Conservation (phyloP, 2,797 vertebrate species). For the Pogoniulus pusillus region DNA sequence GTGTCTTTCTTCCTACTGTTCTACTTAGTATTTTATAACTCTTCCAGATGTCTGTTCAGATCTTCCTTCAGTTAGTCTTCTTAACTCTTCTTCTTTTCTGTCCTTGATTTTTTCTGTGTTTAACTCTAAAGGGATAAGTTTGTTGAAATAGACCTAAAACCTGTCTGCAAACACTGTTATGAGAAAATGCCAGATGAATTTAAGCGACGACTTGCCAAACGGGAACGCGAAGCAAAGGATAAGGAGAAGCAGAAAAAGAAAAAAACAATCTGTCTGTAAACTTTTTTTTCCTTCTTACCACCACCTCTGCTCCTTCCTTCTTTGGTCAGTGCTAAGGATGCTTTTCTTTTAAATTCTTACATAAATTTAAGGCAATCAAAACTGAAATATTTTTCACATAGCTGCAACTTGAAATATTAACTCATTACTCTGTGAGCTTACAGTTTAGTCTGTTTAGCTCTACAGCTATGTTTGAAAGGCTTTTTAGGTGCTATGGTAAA, state of each 20-base stretch:
- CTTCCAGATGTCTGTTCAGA: slow-evolving; percentile 23
- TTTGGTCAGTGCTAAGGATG: slow-evolving; percentile 84
- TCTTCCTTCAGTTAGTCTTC: slow-evolving; percentile 44
- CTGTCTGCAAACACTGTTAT: slow-evolving; percentile 98
- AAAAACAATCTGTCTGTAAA: slow-evolving; percentile 92
- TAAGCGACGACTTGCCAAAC: slow-evolving; percentile 90
- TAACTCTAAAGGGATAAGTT: slow-evolving; percentile 91
- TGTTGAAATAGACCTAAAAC: slow-evolving; percentile 98
- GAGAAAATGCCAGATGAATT: slow-evolving; percentile 96
- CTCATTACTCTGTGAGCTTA: background rate
- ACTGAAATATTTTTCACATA: background rate
- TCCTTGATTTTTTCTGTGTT: slow-evolving; percentile 69
- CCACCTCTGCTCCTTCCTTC: slow-evolving; percentile 68
- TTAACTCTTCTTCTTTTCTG: slow-evolving; percentile 71
- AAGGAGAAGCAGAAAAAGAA: slow-evolving; percentile 92
- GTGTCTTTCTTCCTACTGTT: background rate
- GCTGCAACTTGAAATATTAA: background rate
- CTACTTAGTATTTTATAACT: background rate
- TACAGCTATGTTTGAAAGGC: background rate
- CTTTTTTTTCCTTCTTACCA: slow-evolving; percentile 68
- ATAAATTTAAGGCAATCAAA: slow-evolving; percentile 17
- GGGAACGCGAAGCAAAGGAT: slow-evolving; percentile 90
- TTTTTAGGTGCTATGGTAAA: background rate
- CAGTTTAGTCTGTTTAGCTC: background rate
- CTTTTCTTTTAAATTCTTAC: slow-evolving; percentile 27